These are phyloP conservation scores for Lymantria dispar DNA, from an alignment of 2,888 invertebrate species.

Conservation along the genomic window DNA sequence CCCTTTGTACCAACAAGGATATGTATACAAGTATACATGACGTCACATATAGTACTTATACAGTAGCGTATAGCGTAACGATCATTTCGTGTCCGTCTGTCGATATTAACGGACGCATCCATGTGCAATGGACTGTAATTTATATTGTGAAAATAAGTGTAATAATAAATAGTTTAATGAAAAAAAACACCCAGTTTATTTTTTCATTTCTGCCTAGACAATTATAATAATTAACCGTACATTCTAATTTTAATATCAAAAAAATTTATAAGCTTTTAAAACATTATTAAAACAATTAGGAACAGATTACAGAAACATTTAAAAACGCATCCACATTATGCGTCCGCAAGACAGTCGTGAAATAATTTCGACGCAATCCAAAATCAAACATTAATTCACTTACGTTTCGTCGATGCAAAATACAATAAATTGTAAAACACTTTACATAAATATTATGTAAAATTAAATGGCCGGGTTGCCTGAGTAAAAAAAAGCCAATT, in stretches of 20 bases:
- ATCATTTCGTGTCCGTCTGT: slow-evolving; percentile 12
- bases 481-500: slow-evolving; percentile 47
- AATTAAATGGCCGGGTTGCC: slow-evolving; percentile 35
- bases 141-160: background rate
- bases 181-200: slow-evolving; percentile 2
- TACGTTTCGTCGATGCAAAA: slow-evolving; percentile 47
- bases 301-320: slow-evolving; percentile 1
- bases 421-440: slow-evolving; percentile 44
- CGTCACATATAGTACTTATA: slow-evolving; percentile 26
- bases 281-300: slow-evolving; percentile 1
- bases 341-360: slow-evolving; percentile 6
- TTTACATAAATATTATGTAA: slow-evolving; percentile 37
- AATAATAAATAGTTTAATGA: background rate
- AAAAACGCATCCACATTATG: slow-evolving; percentile 5
- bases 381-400: slow-evolving; percentile 37
- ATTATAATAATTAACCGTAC: slow-evolving; percentile 4
- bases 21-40: slow-evolving; percentile 51
- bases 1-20: slow-evolving; percentile 71
- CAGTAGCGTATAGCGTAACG: background rate
- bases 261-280: background rate
- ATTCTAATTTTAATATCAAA: slow-evolving; percentile 9
- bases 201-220: slow-evolving; percentile 2
- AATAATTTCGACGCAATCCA: slow-evolving; percentile 24
- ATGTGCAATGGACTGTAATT: background rate
- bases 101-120: slow-evolving; percentile 7